These are phyloP conservation scores for Bruchidius siliquastri DNA, from an alignment of 2,888 invertebrate species.

Conservation along the genomic window DNA sequence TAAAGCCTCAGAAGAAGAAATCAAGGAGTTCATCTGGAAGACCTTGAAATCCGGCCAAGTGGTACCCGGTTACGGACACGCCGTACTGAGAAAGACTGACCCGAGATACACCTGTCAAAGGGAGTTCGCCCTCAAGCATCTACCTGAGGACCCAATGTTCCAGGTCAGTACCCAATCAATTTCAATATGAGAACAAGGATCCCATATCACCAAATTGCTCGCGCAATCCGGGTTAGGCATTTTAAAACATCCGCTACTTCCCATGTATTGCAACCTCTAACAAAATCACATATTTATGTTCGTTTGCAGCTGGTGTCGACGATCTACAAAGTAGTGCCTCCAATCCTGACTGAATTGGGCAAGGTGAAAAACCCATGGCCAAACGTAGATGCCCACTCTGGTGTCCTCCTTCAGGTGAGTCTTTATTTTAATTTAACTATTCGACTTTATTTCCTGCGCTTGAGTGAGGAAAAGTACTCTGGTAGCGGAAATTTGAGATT, in stretches of 20 bases:
- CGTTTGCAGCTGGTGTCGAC: constrained; percentile 70
- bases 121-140: constrained; percentile 88
- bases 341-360: constrained; percentile 85
- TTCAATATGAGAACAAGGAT: too few relatives aligned
- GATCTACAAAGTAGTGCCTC: constrained; percentile 89
- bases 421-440: neutral
- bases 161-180: constrained; percentile 51
- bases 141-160: constrained; percentile 88
- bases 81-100: constrained; percentile 92
- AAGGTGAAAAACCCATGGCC: constrained; percentile 99
- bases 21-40: constrained; percentile 97
- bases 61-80: constrained; percentile 96
- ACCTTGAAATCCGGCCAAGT: constrained; percentile 93
- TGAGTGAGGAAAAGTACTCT: too few relatives aligned
- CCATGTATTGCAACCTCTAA: neutral
- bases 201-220: too few relatives aligned
- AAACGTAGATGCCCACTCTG: constrained; percentile 96
- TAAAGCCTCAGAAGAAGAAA: constrained; percentile 80
- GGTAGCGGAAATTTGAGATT: too few relatives aligned
- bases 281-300: neutral
- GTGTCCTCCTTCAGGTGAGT: constrained; percentile 79
- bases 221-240: too few relatives aligned
- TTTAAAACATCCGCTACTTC: too few relatives aligned
- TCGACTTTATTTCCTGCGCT: too few relatives aligned
- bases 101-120: constrained; percentile 89